Conservation (phyloP, 2,888 invertebrate species). For the Cheilosia vernalis region DNA sequence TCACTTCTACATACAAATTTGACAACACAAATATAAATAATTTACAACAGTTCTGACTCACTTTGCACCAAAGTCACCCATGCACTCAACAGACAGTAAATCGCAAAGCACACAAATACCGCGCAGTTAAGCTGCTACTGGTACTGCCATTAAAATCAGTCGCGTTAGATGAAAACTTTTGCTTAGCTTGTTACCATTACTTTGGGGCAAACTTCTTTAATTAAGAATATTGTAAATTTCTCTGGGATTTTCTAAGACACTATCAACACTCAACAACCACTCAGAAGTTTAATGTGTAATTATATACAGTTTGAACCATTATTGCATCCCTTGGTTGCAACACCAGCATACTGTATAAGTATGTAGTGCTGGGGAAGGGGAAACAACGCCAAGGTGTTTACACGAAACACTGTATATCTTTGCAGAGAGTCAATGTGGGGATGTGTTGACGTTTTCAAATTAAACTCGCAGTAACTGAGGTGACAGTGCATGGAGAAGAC, state of each 20-base stretch:
- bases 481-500: slow-evolving; percentile 14
- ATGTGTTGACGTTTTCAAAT: slow-evolving; percentile 59
- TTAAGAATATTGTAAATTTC: slow-evolving; percentile 73
- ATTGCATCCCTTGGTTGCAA: slow-evolving; percentile 52
- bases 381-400: slow-evolving; percentile 47
- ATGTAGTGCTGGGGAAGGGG: background rate
- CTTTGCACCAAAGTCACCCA: background rate
- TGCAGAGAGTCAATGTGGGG: slow-evolving; percentile 29
- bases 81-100: background rate
- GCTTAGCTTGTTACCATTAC: slow-evolving; percentile 62
- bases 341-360: background rate
- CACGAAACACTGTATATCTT: slow-evolving; percentile 55
- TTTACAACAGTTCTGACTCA: background rate
- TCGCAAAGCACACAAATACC: background rate
- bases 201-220: slow-evolving; percentile 71
- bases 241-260: slow-evolving; percentile 59
- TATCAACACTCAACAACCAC: slow-evolving; percentile 73
- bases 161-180: slow-evolving; percentile 46
- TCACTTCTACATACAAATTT: no score
- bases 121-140: no score
- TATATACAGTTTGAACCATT: slow-evolving; percentile 70
- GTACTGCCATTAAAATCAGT: slow-evolving; percentile 39
- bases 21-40: no score
- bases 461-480: slow-evolving; percentile 46
- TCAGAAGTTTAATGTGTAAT: slow-evolving; percentile 73